Conservation (phyloP, 2,888 invertebrate species). For the Mylabris sibirica region DNA sequence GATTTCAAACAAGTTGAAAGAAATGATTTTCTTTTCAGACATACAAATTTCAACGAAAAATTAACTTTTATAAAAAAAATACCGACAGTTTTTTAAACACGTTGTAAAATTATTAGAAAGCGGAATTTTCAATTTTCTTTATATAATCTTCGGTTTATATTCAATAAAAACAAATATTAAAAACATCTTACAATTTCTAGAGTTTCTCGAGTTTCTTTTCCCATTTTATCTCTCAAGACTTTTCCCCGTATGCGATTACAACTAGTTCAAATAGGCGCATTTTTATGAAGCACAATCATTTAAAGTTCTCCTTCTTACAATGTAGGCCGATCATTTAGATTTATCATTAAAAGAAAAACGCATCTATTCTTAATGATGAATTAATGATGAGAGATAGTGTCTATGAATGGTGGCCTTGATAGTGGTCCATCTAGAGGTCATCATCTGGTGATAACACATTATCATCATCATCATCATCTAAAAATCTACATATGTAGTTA, state of each 20-base stretch:
- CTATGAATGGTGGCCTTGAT: neutral
- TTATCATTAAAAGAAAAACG: neutral
- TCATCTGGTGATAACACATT: neutral
- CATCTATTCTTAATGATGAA: neutral
- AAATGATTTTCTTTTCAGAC: too few species aligned
- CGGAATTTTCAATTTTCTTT: neutral
- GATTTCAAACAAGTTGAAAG: too few species aligned
- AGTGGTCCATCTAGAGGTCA: neutral
- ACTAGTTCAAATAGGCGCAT: neutral
- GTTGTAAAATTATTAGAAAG: neutral
- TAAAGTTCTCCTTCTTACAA: neutral
- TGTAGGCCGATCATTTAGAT: neutral
- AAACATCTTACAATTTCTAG: neutral
- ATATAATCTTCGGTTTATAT: neutral
- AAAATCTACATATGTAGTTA: neutral
- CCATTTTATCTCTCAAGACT: neutral
- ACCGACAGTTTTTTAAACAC: too few species aligned
- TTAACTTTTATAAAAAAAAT: too few species aligned
- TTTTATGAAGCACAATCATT: neutral
- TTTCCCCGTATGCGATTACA: neutral
- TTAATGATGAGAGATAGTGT: too few species aligned
- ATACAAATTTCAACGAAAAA: too few species aligned
- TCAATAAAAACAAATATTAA: neutral
- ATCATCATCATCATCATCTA: neutral
- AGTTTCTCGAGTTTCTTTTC: neutral